A percentile compares a stretch with the other conserved stretches of the same genome.
phyloP scores from a whole-genome alignment of 2,888 invertebrate species.

The Caenorhabditis sp. region DNA sequence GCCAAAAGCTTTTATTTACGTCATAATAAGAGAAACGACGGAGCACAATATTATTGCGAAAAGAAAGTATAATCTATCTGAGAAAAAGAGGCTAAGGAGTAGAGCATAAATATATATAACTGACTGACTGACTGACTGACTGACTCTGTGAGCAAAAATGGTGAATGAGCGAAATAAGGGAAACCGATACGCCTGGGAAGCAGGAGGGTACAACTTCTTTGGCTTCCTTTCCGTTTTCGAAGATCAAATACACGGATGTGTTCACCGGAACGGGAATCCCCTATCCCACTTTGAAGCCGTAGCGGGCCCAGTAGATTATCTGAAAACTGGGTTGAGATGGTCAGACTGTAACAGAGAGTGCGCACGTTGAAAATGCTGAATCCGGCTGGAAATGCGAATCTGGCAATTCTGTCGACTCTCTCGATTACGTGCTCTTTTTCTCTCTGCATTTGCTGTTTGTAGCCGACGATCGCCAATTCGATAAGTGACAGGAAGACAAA shows the following conservation, averaged over 20 bases:
- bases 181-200: slow-evolving; percentile 58
- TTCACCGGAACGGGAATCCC: not conserved
- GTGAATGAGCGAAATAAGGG: slow-evolving; percentile 47
- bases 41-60: slow-evolving; percentile 38
- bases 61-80: slow-evolving; percentile 57
- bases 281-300: slow-evolving; percentile 64
- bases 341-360: not conserved
- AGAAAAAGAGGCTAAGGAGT: slow-evolving; percentile 28
- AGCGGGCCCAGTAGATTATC: slow-evolving; percentile 71
- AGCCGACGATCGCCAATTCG: slow-evolving; percentile 74
- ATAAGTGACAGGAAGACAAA: slow-evolving; percentile 74
- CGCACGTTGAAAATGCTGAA: slow-evolving; percentile 71
- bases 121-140: slow-evolving; percentile 43
- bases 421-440: slow-evolving; percentile 48
- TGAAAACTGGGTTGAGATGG: slow-evolving; percentile 41
- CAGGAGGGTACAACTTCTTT: slow-evolving; percentile 35
- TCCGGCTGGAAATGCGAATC: slow-evolving; percentile 68
- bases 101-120: slow-evolving; percentile 43
- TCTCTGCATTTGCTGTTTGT: slow-evolving; percentile 51
- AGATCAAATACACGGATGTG: not conserved
- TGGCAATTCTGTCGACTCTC: slow-evolving; percentile 62
- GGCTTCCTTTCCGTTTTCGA: not conserved
- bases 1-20: slow-evolving; percentile 51
- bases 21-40: slow-evolving; percentile 26
- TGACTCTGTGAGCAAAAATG: slow-evolving; percentile 55